phyloP scores from a whole-genome alignment of 2,888 invertebrate genomes.

The Petrolisthes cinctipes region DNA sequence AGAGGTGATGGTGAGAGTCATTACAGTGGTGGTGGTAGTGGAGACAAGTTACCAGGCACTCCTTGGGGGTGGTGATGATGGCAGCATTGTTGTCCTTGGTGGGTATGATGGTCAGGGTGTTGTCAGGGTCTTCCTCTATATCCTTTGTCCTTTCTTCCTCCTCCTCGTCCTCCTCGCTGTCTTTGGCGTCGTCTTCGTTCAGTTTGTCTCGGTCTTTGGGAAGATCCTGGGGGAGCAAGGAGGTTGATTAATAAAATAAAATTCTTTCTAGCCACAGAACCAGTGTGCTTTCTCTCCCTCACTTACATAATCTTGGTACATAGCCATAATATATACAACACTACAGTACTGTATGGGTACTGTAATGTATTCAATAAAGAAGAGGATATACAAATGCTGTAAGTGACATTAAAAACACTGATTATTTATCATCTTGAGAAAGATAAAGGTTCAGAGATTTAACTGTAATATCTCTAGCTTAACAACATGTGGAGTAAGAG shows the following conservation, averaged over 20 bases:
- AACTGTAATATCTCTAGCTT: too few species aligned
- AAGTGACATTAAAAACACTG: too few species aligned
- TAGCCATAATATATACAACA: not conserved
- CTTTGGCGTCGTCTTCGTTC: slow-evolving; percentile 54
- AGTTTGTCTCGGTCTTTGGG: slow-evolving; percentile 42
- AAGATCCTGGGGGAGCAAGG: slow-evolving; percentile 13
- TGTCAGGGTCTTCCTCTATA: slow-evolving; percentile 34
- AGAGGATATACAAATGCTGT: too few species aligned
- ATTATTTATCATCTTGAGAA: too few species aligned
- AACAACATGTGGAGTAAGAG: too few species aligned
- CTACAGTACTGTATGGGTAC: too few species aligned
- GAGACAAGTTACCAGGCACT: slow-evolving; percentile 37
- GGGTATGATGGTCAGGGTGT: slow-evolving; percentile 53
- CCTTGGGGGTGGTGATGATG: slow-evolving; percentile 45
- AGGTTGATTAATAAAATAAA: not conserved
- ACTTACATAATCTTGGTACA: not conserved
- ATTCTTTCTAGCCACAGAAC: not conserved
- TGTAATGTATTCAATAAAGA: too few species aligned
- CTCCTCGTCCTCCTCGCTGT: slow-evolving; percentile 43
- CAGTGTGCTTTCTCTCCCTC: not conserved
- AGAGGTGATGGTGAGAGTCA: too few species aligned
- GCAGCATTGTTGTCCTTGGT: slow-evolving; percentile 38
- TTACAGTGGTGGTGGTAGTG: too few species aligned
- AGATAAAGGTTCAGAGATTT: too few species aligned
- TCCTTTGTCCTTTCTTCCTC: slow-evolving; percentile 11